Evolutionary conservation across 2,797 vertebrate species (phyloP).

Genomic region (Phoxinus dragarum): DNA sequence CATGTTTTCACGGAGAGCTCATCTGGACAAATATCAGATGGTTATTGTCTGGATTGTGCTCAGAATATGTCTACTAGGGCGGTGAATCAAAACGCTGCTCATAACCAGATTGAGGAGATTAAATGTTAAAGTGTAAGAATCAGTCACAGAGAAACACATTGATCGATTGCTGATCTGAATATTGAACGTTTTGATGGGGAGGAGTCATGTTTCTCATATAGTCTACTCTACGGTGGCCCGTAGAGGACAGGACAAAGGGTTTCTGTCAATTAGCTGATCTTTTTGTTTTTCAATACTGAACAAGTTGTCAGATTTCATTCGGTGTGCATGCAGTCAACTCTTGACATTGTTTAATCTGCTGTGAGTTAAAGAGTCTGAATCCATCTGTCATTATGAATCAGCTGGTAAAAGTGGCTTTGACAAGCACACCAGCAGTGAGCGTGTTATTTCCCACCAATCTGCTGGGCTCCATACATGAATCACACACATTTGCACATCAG

Average conservation of each 20-base stretch:
- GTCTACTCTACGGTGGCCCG: not conserved
- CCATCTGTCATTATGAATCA: conserved; percentile 22
- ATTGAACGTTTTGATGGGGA: conserved; percentile 2
- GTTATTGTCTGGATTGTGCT: conserved; percentile 11
- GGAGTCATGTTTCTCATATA: not conserved
- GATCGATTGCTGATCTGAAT: conserved; percentile 11
- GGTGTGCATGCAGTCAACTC: not conserved
- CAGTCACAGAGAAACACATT: not conserved
- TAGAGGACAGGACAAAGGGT: conserved; percentile 25
- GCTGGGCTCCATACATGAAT: conserved; percentile 10
- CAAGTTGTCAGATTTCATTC: conserved; percentile 6
- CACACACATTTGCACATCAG: conserved; percentile 40
- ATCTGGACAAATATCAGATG: conserved; percentile 16
- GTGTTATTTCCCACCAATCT: not conserved
- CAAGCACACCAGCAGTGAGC: not conserved
- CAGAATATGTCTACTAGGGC: conserved; percentile 1
- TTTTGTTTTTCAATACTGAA: not conserved
- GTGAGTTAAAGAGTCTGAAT: conserved; percentile 36
- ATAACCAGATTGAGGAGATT: not conserved
- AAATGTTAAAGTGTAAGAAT: not conserved
- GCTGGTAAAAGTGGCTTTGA: not conserved
- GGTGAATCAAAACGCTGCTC: not conserved
- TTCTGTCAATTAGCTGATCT: not conserved
- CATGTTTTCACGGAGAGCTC: conserved; percentile 23
- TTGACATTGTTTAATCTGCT: conserved; percentile 6